Percentiles rank a stretch among this genome's conserved stretches.
Evolutionary conservation across 2,113 vertebrate genomes (phyloP).

Genomic region (Thunnus maccoyii): DNA sequence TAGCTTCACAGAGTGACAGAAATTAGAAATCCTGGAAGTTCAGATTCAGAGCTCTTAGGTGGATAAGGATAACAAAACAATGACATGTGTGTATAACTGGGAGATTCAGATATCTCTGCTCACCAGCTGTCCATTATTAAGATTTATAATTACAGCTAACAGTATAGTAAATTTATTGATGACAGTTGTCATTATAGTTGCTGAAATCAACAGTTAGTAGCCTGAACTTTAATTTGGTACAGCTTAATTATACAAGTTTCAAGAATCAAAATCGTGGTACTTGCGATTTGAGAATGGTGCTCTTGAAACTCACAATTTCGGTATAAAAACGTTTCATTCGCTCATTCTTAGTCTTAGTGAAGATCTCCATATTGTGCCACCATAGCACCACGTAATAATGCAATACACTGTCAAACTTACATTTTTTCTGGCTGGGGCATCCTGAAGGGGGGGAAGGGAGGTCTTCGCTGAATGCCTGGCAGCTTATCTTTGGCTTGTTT

Average conservation of each 20-base stretch:
- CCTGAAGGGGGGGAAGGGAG: conserved; percentile 89
- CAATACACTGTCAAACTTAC: conserved; percentile 85
- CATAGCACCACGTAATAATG: background rate
- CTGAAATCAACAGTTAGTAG: background rate
- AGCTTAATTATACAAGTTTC: background rate
- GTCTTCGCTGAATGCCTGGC: conserved; percentile 90
- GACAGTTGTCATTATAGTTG: background rate
- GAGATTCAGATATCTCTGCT: no score
- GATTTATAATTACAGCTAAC: no score
- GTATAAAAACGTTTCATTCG: background rate
- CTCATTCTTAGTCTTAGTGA: background rate
- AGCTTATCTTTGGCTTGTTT: conserved; percentile 99
- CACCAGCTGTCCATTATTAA: no score
- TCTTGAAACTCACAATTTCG: background rate
- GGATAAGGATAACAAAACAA: no score
- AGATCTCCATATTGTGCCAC: background rate
- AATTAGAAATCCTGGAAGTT: no score
- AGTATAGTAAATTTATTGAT: no score
- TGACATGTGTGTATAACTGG: no score
- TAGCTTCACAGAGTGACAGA: background rate
- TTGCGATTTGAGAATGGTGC: background rate
- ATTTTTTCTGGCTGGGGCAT: conserved; percentile 90
- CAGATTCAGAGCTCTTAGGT: no score
- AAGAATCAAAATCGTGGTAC: background rate
- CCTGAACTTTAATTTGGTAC: background rate